These are phyloP conservation scores for Gouania willdenowi DNA, from an alignment of 2,797 vertebrate species.

Conservation along the genomic window DNA sequence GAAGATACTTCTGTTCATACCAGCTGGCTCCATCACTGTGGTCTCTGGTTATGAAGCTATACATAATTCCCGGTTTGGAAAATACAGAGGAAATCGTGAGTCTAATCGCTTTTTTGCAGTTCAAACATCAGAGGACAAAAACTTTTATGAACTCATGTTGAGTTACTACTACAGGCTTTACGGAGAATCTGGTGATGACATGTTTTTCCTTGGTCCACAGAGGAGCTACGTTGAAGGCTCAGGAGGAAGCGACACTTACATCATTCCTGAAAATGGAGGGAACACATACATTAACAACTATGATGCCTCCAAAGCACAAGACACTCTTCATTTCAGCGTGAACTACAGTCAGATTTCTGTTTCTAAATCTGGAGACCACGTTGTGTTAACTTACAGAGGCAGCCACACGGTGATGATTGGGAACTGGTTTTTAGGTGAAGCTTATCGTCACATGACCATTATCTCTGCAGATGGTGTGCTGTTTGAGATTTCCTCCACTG, in stretches of 20 bases:
- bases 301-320: conserved; percentile 17
- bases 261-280: conserved; percentile 41
- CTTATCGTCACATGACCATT: conserved; percentile 44
- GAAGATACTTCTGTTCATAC: conserved; percentile 9
- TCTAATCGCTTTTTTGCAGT: conserved; percentile 47
- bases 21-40: conserved; percentile 11
- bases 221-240: conserved; percentile 48
- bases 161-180: conserved; percentile 50
- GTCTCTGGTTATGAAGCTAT: conserved; percentile 1
- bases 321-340: conserved; percentile 28
- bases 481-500: conserved; percentile 34
- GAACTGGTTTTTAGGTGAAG: conserved; percentile 45
- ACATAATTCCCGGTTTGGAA: conserved; percentile 25
- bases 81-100: conserved; percentile 39
- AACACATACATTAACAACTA: conserved; percentile 47
- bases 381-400: conserved; percentile 24
- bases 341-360: conserved; percentile 30
- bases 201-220: conserved; percentile 54
- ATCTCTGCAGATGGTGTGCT: conserved; percentile 40
- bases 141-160: conserved; percentile 31
- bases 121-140: conserved; percentile 14
- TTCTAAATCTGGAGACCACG: conserved; percentile 28
- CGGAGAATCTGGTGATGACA: conserved; percentile 49
- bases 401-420: conserved; percentile 34
- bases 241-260: conserved; percentile 44